Conservation (phyloP, 92 coral and sea anemone species). For the Zoanthus solanderi region DNA sequence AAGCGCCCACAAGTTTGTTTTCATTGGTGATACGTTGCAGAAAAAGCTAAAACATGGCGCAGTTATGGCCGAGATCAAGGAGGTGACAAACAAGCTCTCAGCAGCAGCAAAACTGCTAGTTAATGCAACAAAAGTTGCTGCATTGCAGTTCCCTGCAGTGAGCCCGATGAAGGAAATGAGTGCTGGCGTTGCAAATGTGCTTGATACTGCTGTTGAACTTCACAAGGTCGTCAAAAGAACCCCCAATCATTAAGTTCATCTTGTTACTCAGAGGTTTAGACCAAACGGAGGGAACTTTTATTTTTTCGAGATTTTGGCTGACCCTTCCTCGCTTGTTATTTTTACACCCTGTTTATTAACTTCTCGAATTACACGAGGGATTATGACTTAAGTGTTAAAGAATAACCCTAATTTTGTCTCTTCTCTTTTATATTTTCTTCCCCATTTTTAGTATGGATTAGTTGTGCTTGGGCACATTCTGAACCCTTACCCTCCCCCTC, state of each 20-base stretch:
- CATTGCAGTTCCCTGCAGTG: constrained; percentile 88
- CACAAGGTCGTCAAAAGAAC: constrained; percentile 78
- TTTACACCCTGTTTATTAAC: background rate
- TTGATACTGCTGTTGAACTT: constrained; percentile 86
- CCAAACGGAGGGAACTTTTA: background rate
- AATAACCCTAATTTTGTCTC: too few species aligned
- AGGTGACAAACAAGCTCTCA: constrained; percentile 79
- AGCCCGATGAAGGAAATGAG: constrained; percentile 87
- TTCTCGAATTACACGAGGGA: background rate
- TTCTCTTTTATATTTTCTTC: too few species aligned
- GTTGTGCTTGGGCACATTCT: too few species aligned
- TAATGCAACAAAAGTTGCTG: constrained; percentile 86
- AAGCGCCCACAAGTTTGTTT: constrained; percentile 97
- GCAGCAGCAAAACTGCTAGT: constrained; percentile 81
- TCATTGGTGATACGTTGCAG: constrained; percentile 90
- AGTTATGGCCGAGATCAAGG: constrained; percentile 65
- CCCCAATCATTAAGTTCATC: constrained; percentile 33
- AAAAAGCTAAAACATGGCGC: constrained; percentile 71
- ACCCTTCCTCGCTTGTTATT: too few species aligned
- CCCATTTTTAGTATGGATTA: too few species aligned
- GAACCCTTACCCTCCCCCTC: too few species aligned
- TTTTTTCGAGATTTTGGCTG: background rate
- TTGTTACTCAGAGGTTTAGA: background rate
- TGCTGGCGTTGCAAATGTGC: constrained; percentile 79
- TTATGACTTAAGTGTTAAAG: too few species aligned